Percentiles rank a stretch among this genome's conserved stretches.
These are phyloP conservation scores for Pollenia angustigena DNA, from an alignment of 2,888 invertebrate species.

Conservation along the genomic window DNA sequence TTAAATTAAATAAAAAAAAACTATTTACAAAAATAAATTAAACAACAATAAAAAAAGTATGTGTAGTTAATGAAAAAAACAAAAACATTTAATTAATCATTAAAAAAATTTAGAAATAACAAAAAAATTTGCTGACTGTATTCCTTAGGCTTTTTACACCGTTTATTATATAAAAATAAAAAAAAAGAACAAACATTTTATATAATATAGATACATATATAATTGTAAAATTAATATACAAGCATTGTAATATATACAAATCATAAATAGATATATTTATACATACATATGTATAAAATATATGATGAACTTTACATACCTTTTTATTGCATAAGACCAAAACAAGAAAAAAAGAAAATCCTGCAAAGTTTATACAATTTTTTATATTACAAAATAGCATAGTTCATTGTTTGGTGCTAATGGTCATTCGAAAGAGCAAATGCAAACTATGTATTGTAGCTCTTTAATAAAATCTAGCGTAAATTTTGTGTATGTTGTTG, in stretches of 20 bases:
- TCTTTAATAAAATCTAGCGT: too few species aligned
- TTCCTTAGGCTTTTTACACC: slow-evolving; percentile 83
- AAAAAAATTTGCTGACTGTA: slow-evolving; percentile 81
- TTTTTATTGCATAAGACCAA: slow-evolving; percentile 47
- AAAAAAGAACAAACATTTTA: slow-evolving; percentile 53
- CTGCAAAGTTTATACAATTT: slow-evolving; percentile 55
- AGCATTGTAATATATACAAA: slow-evolving; percentile 42
- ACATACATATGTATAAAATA: not conserved
- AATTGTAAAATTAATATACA: not conserved
- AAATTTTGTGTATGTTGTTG: too few species aligned
- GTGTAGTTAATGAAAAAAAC: slow-evolving; percentile 53
- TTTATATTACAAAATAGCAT: slow-evolving; percentile 15
- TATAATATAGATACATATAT: slow-evolving; percentile 50
- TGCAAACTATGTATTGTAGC: too few species aligned
- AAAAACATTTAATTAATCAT: slow-evolving; percentile 64
- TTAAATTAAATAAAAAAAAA: slow-evolving; percentile 65
- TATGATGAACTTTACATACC: slow-evolving; percentile 55
- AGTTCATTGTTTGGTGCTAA: too few species aligned
- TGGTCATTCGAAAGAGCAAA: too few species aligned
- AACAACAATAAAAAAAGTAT: slow-evolving; percentile 30
- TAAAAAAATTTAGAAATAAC: slow-evolving; percentile 61
- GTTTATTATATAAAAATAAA: slow-evolving; percentile 75
- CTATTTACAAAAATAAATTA: slow-evolving; percentile 67
- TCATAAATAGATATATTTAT: slow-evolving; percentile 33
- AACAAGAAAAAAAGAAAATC: slow-evolving; percentile 36